phyloP scores from a whole-genome alignment of 92 coral and sea anemone genomes.

The Actinostola sp. region DNA sequence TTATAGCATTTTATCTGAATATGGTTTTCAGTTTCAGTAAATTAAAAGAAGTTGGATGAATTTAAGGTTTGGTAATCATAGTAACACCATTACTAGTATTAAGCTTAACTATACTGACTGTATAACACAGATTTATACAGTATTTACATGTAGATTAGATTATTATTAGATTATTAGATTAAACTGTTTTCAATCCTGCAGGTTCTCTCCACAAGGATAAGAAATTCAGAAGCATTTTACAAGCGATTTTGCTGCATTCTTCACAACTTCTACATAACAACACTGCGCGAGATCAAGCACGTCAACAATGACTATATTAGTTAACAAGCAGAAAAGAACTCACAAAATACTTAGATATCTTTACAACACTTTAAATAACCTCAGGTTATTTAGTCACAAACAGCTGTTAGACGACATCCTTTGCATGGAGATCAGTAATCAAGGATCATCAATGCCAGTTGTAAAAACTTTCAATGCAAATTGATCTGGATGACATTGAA shows the following conservation, averaged over 20 bases:
- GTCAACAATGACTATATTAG: conserved; percentile 6
- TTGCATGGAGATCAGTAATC: no score
- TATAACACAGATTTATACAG: no score
- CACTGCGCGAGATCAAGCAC: conserved; percentile 10
- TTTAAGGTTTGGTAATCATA: no score
- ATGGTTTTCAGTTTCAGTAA: no score
- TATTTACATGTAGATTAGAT: no score
- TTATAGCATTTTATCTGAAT: no score
- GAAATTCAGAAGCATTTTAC: background rate
- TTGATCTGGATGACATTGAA: conserved; percentile 32
- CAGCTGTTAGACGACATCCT: conserved; percentile 6
- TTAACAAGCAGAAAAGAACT: background rate
- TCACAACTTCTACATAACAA: background rate
- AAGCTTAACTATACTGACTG: no score
- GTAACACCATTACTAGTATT: no score
- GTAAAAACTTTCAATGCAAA: background rate
- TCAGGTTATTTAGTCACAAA: background rate
- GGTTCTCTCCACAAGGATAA: no score
- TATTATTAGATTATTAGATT: no score
- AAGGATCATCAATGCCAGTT: background rate
- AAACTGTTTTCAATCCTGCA: no score
- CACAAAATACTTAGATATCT: background rate
- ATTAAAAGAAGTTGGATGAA: no score
- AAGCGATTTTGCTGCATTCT: background rate
- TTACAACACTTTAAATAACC: background rate